Conservation (phyloP, 2,888 invertebrate species). For the Sarcophaga subvicina region DNA sequence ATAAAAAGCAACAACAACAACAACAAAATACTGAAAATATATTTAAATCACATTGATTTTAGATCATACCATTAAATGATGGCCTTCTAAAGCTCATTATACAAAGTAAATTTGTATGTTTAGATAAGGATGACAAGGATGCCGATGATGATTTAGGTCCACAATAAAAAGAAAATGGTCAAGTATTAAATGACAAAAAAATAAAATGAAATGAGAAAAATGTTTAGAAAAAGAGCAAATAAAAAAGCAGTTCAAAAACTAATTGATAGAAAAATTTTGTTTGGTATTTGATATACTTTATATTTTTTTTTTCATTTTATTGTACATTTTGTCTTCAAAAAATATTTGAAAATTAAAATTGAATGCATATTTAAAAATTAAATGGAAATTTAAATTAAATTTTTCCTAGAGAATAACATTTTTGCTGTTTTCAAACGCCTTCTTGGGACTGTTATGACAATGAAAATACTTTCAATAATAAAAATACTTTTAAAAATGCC, state of each 20-base stretch:
- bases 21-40: neutral
- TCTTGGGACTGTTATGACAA: too few relatives aligned
- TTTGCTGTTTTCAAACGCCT: too few relatives aligned
- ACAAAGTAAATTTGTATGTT: conserved; percentile 3
- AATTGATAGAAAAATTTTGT: neutral
- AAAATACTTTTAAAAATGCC: too few relatives aligned
- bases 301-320: too few relatives aligned
- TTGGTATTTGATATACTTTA: too few relatives aligned
- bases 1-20: neutral
- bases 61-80: conserved; percentile 3
- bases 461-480: too few relatives aligned
- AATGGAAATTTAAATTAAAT: too few relatives aligned
- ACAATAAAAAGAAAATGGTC: neutral
- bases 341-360: too few relatives aligned
- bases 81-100: conserved; percentile 4
- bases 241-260: neutral
- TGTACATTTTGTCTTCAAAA: too few relatives aligned
- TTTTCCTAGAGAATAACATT: too few relatives aligned
- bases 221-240: neutral
- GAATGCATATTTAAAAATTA: too few relatives aligned
- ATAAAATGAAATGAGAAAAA: neutral
- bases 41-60: conserved; percentile 30
- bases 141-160: conserved; percentile 1
- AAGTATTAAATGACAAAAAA: conserved; percentile 23
- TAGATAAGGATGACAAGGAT: neutral